phyloP scores from a whole-genome alignment of 23 tunicate species.

The Phallusia fumigata region DNA sequence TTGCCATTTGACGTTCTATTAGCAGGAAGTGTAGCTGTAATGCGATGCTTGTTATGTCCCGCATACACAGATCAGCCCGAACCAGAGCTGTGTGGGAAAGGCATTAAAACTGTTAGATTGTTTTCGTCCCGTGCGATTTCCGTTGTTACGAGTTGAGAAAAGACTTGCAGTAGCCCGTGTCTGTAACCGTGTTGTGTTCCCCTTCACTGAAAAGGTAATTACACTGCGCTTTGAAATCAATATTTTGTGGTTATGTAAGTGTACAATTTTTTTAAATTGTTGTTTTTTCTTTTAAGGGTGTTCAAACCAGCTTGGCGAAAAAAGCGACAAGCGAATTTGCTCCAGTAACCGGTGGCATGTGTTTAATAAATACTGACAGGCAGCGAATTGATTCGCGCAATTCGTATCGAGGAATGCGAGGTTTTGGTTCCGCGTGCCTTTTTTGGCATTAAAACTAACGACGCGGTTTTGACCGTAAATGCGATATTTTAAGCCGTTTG shows the following conservation, averaged over 20 bases:
- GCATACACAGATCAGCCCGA: background rate
- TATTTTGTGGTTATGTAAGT: too few species aligned
- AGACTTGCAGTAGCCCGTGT: too few species aligned
- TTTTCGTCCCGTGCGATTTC: background rate
- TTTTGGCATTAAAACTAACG: slow-evolving; percentile 7
- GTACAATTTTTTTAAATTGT: too few species aligned
- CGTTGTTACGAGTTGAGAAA: background rate
- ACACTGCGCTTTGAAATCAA: too few species aligned
- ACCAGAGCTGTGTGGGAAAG: background rate
- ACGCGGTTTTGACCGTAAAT: slow-evolving; percentile 3
- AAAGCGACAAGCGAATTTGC: too few species aligned
- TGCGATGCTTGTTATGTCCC: slow-evolving; percentile 1
- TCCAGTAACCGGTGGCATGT: too few species aligned
- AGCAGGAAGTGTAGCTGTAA: background rate
- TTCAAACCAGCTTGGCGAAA: too few species aligned
- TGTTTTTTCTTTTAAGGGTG: too few species aligned
- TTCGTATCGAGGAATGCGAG: slow-evolving; percentile 2
- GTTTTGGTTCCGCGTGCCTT: slow-evolving; percentile 2
- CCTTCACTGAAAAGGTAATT: too few species aligned
- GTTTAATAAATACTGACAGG: too few species aligned
- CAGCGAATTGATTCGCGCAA: too few species aligned
- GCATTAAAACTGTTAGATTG: background rate
- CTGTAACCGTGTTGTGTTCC: too few species aligned
- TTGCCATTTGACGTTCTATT: background rate
- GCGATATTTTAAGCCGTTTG: background rate